phyloP scores from a whole-genome alignment of 2,113 vertebrate species.

The Ailuropoda melanoleuca region DNA sequence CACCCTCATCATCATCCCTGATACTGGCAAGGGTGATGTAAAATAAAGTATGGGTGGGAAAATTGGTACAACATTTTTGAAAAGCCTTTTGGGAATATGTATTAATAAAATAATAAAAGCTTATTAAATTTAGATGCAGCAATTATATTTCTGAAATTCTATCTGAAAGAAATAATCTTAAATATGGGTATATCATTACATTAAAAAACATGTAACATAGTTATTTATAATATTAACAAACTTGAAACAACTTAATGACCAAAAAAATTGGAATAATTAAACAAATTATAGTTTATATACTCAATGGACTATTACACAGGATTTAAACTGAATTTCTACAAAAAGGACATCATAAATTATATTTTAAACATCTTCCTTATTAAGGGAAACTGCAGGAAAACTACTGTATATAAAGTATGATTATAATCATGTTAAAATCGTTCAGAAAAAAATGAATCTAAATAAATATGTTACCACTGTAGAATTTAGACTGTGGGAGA shows the following conservation, averaged over 20 bases:
- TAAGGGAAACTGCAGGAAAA: not conserved
- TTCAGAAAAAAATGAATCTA: constrained; percentile 28
- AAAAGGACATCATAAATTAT: not conserved
- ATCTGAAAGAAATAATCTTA: not conserved
- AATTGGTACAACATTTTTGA: not conserved
- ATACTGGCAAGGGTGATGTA: not conserved
- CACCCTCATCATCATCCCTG: too few species aligned
- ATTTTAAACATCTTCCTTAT: not conserved
- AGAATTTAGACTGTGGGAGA: not conserved
- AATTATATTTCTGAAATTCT: not conserved
- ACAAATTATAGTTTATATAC: not conserved
- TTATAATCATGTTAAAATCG: constrained; percentile 49
- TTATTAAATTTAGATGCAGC: not conserved
- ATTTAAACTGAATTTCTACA: not conserved
- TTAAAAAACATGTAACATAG: not conserved
- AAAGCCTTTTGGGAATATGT: not conserved
- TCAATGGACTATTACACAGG: constrained; percentile 7
- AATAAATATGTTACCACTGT: not conserved
- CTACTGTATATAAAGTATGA: constrained; percentile 30
- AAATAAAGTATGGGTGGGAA: not conserved
- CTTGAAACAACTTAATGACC: constrained; percentile 10
- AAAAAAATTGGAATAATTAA: constrained; percentile 35
- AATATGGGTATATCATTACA: not conserved
- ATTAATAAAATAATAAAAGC: not conserved
- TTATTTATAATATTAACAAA: constrained; percentile 7